These are phyloP conservation scores for Dendrolimus pini DNA, from an alignment of 2,888 invertebrate species.

Conservation along the genomic window DNA sequence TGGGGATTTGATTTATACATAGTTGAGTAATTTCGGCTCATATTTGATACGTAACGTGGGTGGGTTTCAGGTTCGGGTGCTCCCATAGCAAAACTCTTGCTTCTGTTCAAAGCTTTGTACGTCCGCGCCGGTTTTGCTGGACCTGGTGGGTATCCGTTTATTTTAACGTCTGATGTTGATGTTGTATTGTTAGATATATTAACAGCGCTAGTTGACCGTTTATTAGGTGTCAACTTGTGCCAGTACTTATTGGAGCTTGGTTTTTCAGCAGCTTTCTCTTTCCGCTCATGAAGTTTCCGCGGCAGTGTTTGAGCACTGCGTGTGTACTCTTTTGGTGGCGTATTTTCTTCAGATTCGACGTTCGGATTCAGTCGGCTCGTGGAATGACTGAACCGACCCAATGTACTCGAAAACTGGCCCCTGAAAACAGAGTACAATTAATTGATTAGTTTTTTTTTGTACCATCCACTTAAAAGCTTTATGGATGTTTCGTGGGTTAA, in stretches of 20 bases:
- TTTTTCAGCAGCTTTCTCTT: conserved; percentile 61
- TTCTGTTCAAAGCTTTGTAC: conserved; percentile 85
- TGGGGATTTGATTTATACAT: conserved; percentile 89
- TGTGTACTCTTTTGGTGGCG: conserved; percentile 32
- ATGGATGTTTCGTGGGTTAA: conserved; percentile 33
- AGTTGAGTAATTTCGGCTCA: conserved; percentile 69
- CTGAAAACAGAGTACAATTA: conserved; percentile 70
- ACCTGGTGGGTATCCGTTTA: conserved; percentile 72
- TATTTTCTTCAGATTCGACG: conserved; percentile 64
- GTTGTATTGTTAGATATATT: conserved; percentile 78
- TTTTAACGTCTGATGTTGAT: conserved; percentile 48
- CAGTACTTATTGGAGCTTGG: conserved; percentile 63
- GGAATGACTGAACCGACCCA: conserved; percentile 90
- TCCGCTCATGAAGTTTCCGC: conserved; percentile 76
- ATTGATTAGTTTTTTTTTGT: conserved; percentile 28
- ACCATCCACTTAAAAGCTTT: conserved; percentile 28
- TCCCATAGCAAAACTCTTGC: conserved; percentile 91
- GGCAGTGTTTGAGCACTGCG: conserved; percentile 87
- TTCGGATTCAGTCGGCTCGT: conserved; percentile 82
- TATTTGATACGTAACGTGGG: conserved; percentile 61
- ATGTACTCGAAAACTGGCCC: conserved; percentile 82
- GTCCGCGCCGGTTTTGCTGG: conserved; percentile 88
- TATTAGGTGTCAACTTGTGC: conserved; percentile 71
- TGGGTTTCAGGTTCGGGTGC: conserved; percentile 74
- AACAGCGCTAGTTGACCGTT: conserved; percentile 78